Evolutionary conservation across 1,140 invertebrate species (phyloP).

Genomic region (Kradibia gibbosae): DNA sequence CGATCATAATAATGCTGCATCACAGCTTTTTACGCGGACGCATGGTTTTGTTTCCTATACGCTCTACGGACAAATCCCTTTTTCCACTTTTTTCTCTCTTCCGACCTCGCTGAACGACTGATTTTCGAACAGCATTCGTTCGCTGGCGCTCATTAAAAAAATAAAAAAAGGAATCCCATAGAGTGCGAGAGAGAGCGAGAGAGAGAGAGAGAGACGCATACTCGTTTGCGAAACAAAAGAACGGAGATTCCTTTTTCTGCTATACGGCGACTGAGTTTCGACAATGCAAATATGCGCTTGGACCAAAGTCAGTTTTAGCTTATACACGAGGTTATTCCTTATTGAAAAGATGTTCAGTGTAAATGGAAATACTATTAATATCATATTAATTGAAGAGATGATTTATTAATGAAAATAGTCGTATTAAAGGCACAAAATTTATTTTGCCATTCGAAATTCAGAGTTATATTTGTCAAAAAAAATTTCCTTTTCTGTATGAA

Average conservation of each 20-base stretch:
- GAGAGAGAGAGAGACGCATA: constrained; percentile 4
- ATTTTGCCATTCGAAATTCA: background rate
- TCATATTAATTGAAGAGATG: constrained; percentile 39
- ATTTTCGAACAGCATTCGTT: constrained; percentile 52
- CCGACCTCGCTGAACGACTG: constrained; percentile 34
- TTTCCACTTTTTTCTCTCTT: constrained; percentile 20
- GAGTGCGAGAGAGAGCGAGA: background rate
- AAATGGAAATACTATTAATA: constrained; percentile 32
- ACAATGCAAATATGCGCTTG: constrained; percentile 43
- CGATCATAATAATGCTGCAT: constrained; percentile 27
- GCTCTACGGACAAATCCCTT: constrained; percentile 34
- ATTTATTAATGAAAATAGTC: background rate
- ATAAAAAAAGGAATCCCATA: constrained; percentile 1
- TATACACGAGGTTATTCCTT: constrained; percentile 30
- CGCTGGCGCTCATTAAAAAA: constrained; percentile 51
- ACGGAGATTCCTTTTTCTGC: constrained; percentile 30
- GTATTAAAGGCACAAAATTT: background rate
- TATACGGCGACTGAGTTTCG: constrained; percentile 31
- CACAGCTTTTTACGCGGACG: constrained; percentile 37
- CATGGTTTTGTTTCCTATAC: constrained; percentile 26
- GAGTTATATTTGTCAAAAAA: background rate
- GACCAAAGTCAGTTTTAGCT: constrained; percentile 41
- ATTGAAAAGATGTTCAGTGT: constrained; percentile 38
- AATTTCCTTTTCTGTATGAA: background rate
- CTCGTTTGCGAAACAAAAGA: constrained; percentile 45